A percentile compares a stretch with the other conserved stretches of the same genome.
Conservation (phyloP, 1,140 invertebrate species). For the Drosophila pallidifrons region DNA sequence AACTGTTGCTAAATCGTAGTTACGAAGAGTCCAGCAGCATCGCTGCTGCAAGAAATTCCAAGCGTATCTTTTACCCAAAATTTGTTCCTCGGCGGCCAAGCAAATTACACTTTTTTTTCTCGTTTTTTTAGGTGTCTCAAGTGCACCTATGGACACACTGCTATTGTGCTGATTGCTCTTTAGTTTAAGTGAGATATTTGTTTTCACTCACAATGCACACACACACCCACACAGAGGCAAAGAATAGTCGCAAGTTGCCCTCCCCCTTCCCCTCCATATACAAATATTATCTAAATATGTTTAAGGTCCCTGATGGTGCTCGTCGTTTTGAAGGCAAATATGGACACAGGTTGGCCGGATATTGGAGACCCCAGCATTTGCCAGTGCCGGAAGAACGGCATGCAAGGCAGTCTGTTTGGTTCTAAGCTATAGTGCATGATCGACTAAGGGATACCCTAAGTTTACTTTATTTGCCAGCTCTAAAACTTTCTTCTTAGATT, state of each 20-base stretch:
- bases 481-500: too few species aligned
- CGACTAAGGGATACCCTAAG: not conserved
- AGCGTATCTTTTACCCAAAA: not conserved
- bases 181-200: slow-evolving; percentile 14
- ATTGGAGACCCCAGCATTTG: not conserved
- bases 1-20: slow-evolving; percentile 62
- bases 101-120: not conserved
- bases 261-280: not conserved
- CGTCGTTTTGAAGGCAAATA: not conserved
- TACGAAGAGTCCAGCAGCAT: slow-evolving; percentile 14
- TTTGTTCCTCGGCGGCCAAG: slow-evolving; percentile 16
- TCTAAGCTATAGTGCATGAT: not conserved
- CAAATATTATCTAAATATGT: slow-evolving; percentile 1
- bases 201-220: not conserved
- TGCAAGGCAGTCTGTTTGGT: not conserved
- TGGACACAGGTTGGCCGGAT: slow-evolving; percentile 9
- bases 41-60: not conserved
- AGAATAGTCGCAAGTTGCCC: too few species aligned
- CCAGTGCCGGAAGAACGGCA: not conserved
- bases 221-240: too few species aligned
- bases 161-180: slow-evolving; percentile 5
- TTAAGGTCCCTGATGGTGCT: slow-evolving; percentile 4
- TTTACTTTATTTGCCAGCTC: not conserved
- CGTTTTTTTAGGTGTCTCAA: not conserved
- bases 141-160: slow-evolving; percentile 2